These are phyloP conservation scores for Gallinago undulata DNA, from an alignment of 2,113 vertebrate genomes.

Conservation along the genomic window DNA sequence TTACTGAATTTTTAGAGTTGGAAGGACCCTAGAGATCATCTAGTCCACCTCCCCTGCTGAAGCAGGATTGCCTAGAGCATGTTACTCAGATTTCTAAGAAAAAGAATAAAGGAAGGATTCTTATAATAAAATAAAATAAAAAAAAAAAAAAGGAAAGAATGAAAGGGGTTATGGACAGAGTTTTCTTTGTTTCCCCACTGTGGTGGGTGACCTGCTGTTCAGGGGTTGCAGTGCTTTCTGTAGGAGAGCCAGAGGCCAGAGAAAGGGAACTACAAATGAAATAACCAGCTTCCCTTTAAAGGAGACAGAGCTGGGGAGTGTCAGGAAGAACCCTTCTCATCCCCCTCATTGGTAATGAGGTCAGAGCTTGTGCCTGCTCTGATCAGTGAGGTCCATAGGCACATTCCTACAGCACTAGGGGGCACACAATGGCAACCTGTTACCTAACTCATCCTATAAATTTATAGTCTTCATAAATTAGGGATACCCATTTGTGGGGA, in stretches of 20 bases:
- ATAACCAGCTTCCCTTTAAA: not conserved
- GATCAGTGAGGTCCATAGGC: fast-evolving
- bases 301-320: not conserved
- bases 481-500: not conserved
- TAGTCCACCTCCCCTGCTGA: too few species aligned
- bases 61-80: too few species aligned
- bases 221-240: not conserved
- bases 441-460: not conserved
- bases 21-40: too few species aligned
- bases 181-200: not conserved
- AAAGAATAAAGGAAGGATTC: not conserved
- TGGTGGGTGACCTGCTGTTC: fast-evolving
- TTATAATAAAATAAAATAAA: not conserved
- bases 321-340: not conserved
- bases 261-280: not conserved
- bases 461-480: not conserved
- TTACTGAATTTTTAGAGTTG: too few species aligned
- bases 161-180: not conserved
- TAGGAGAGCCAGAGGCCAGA: not conserved
- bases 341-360: fast-evolving
- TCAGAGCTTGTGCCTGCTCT: not conserved
- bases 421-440: fast-evolving
- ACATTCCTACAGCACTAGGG: not conserved
- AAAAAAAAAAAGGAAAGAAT: not conserved
- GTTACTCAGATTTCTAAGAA: not conserved